Percentiles rank a stretch among this genome's conserved stretches.
Evolutionary conservation across 2,113 vertebrate species (phyloP).

Genomic region (Sapayoa aenigma): DNA sequence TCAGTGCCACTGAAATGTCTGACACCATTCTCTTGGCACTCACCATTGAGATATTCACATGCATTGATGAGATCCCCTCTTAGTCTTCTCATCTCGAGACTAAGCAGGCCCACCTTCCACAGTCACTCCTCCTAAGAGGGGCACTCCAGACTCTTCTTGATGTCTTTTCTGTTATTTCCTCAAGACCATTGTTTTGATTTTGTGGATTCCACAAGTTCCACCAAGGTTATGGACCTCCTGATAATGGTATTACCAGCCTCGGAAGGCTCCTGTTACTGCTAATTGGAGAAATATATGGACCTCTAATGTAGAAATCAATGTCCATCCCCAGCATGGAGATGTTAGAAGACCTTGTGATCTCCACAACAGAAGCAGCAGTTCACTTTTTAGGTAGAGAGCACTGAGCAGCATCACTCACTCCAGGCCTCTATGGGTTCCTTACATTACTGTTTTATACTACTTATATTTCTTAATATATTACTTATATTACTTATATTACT

Average conservation of each 20-base stretch:
- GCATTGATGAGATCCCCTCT: too few species aligned
- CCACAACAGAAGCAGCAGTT: background rate
- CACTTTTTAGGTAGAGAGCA: background rate
- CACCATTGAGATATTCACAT: background rate
- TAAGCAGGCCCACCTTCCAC: fast-evolving
- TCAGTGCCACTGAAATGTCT: background rate
- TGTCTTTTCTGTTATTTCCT: background rate
- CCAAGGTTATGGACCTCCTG: background rate
- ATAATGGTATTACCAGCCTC: background rate
- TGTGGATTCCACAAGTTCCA: background rate
- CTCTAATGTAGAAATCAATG: background rate
- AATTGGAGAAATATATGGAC: background rate
- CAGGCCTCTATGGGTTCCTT: background rate
- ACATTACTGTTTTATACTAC: background rate
- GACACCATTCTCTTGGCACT: background rate
- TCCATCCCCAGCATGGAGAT: background rate
- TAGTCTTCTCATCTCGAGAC: background rate
- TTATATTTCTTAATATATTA: too few species aligned
- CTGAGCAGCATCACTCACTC: background rate
- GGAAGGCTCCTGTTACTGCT: background rate
- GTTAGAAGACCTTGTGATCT: background rate
- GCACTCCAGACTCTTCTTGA: background rate
- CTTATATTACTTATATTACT: too few species aligned
- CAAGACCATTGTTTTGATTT: background rate
- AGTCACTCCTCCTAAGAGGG: background rate